Evolutionary conservation across 2,797 vertebrate species (phyloP).

Genomic region (Sternotherus odoratus): DNA sequence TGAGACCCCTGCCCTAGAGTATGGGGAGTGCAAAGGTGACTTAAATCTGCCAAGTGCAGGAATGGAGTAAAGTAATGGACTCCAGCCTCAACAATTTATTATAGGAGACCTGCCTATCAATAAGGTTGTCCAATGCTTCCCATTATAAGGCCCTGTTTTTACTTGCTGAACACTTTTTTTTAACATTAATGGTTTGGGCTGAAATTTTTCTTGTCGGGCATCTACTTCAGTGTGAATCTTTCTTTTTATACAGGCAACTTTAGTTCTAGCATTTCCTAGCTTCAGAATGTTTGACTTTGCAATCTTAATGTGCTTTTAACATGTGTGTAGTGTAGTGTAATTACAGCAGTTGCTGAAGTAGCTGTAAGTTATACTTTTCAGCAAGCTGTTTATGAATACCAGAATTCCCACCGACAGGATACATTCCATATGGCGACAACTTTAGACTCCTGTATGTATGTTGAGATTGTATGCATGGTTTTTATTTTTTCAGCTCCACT

Average conservation of each 20-base stretch:
- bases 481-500: not conserved
- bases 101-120: not conserved
- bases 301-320: not conserved
- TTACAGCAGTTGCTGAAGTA: not conserved
- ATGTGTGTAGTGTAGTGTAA: not conserved
- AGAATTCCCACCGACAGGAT: not conserved
- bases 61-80: not conserved
- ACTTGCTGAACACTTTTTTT: not conserved
- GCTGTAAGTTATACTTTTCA: not conserved
- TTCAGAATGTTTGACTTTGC: not conserved
- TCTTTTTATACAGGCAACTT: not conserved
- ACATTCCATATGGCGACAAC: not conserved
- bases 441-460: not conserved
- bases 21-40: not conserved
- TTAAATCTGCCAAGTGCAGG: not conserved
- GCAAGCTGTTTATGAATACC: not conserved
- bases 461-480: not conserved
- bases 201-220: not conserved
- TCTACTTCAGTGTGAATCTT: not conserved
- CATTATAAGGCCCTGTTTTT: not conserved
- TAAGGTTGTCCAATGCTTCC: not conserved
- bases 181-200: not conserved
- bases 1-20: not conserved
- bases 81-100: not conserved
- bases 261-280: not conserved